Evolutionary conservation across 2,797 vertebrate genomes (phyloP).

Genomic region (Manis pentadactyla): DNA sequence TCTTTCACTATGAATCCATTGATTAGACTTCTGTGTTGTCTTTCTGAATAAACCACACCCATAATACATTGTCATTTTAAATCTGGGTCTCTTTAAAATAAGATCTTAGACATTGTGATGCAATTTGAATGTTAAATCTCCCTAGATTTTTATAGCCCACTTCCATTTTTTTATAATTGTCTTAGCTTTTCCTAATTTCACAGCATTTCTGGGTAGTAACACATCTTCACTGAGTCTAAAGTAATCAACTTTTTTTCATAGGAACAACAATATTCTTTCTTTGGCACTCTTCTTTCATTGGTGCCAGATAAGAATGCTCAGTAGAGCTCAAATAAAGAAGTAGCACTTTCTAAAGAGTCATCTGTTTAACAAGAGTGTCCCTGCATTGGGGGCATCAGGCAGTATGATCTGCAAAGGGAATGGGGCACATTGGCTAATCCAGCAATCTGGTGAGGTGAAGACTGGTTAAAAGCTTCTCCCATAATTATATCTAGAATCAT

Average conservation of each 20-base stretch:
- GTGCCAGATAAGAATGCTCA: not conserved
- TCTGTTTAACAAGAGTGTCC: not conserved
- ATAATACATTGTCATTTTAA: conserved; percentile 3
- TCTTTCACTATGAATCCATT: not conserved
- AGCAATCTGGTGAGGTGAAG: not conserved
- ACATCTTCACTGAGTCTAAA: not conserved
- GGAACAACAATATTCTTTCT: conserved; percentile 3
- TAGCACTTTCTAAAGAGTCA: not conserved
- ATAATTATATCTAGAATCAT: not conserved
- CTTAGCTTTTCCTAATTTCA: conserved; percentile 49
- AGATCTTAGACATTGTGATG: not conserved
- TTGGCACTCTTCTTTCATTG: not conserved
- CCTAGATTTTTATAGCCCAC: not conserved
- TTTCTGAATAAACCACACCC: conserved; percentile 32
- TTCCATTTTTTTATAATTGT: not conserved
- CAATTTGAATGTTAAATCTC: conserved; percentile 16
- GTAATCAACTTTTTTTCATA: not conserved
- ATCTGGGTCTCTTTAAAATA: conserved; percentile 47
- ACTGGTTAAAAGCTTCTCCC: not conserved
- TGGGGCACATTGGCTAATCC: not conserved
- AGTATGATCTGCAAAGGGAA: not conserved
- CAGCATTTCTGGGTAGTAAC: not conserved
- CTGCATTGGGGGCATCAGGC: not conserved
- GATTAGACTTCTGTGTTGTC: not conserved
- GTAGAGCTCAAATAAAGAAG: not conserved